Evolutionary conservation across 1,140 invertebrate genomes (phyloP).

Genomic region (Oryctes rhinoceros): DNA sequence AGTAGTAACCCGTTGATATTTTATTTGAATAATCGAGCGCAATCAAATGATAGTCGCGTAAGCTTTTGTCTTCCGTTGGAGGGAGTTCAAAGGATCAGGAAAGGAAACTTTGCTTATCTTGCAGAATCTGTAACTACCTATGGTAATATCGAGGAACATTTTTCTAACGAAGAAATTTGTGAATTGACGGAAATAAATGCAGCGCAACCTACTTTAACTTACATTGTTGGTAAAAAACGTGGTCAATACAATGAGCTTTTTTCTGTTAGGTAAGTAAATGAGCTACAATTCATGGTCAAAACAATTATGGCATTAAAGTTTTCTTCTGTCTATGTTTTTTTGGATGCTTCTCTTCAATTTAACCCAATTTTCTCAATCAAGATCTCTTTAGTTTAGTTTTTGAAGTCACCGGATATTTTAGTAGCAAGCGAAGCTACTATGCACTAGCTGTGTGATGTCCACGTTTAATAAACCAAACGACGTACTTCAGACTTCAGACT

Average conservation of each 20-base stretch:
- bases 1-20: background rate
- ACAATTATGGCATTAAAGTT: background rate
- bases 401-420: too few species aligned
- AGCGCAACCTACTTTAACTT: background rate
- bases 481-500: too few species aligned
- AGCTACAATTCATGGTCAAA: too few species aligned
- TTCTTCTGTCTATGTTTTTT: background rate
- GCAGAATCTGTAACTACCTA: conserved; percentile 14
- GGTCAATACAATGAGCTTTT: conserved; percentile 9
- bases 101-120: conserved; percentile 5
- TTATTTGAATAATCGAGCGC: conserved; percentile 6
- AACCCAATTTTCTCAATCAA: too few species aligned
- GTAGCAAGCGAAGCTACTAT: too few species aligned
- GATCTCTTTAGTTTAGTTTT: too few species aligned
- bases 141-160: background rate
- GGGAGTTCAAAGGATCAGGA: background rate
- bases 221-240: conserved; percentile 9
- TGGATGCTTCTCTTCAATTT: too few species aligned
- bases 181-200: background rate
- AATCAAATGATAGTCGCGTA: background rate
- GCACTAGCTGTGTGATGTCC: too few species aligned
- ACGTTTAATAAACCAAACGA: too few species aligned
- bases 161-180: conserved; percentile 17
- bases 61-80: background rate
- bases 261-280: background rate